Evolutionary conservation across 1,140 invertebrate species (phyloP), one percentile per base, ranked within the genome.

Genomic region (Musca vetustissima): DNA sequence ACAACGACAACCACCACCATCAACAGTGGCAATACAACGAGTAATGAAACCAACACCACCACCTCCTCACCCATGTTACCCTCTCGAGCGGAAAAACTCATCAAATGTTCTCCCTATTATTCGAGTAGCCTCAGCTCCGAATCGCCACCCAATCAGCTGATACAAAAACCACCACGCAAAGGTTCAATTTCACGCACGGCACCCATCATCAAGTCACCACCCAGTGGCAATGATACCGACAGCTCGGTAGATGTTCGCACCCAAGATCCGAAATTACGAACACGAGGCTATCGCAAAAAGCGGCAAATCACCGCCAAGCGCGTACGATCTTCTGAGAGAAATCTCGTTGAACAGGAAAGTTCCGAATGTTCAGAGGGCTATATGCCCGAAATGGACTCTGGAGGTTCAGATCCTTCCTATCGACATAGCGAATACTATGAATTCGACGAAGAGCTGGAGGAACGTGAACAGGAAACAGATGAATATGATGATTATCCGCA

Each of bases 121-220:
- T 89, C 89, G 8, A 89, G 88, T 72, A 90, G 88, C 72, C 80
- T 90, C 19, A 89, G 88, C 75, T 89, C 88, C 0, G 88, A 89
- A 70, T 88, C 88, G 43, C 88, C 88, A 1, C 88, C 88, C 1
- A 87, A 89, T 73, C 86, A 87, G 73, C 78, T 86, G 19, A 75
- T 85, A 9, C 87, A 87, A 74, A 85, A 86, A 21, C 85, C 86
- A 8, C 85, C 86, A 0, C 85, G 87, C 71, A 87, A 87, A 72
- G 84, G 83, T 19, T 74, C 85, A 28, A 75, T 83, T 28, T 65
- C 68, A 43, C 55, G 71, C 4, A 70, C 52, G 22, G 66, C 49
- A 15, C 84, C 84, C 72, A 84, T 85, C 47, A 28, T 61, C 57
- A 88, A 89, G 74, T 89, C 87, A 82, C 88, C 88, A 21, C 88